Conservation (phyloP, 2,113 vertebrate species). For the Scartelaos histophorus region DNA sequence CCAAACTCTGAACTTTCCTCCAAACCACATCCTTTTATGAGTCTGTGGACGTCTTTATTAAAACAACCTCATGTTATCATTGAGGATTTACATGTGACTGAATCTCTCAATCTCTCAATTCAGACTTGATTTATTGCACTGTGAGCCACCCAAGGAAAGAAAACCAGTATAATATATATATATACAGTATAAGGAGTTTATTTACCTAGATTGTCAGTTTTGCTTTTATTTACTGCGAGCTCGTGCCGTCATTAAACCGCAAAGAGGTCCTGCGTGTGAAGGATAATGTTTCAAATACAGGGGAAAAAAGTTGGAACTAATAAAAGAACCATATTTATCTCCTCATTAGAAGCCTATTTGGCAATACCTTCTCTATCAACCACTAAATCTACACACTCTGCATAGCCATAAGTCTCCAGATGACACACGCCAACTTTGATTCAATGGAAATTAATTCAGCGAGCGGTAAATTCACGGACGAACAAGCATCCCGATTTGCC, state of each 20-base stretch:
- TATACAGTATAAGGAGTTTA: neutral
- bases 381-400: conserved; percentile 23
- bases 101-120: too few relatives aligned
- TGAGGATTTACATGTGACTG: too few relatives aligned
- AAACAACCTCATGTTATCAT: too few relatives aligned
- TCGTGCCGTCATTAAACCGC: neutral
- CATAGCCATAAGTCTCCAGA: conserved; percentile 18
- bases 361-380: neutral
- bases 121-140: too few relatives aligned
- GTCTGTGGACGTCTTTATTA: too few relatives aligned
- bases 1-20: too few relatives aligned
- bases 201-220: neutral
- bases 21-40: too few relatives aligned
- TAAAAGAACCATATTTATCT: conserved; percentile 8
- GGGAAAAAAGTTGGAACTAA: neutral
- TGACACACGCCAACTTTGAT: conserved; percentile 42
- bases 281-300: neutral
- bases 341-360: neutral
- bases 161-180: too few relatives aligned
- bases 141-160: too few relatives aligned
- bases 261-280: neutral
- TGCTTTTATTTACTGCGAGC: neutral
- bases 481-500: conserved; percentile 42
- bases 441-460: conserved; percentile 59
- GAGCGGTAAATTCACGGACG: conserved; percentile 50